Evolutionary conservation across 37 sponge, comb jelly and placozoan species (phyloP), one percentile per base, ranked within the genome.

Genomic region (Amphimedon queenslandica): DNA sequence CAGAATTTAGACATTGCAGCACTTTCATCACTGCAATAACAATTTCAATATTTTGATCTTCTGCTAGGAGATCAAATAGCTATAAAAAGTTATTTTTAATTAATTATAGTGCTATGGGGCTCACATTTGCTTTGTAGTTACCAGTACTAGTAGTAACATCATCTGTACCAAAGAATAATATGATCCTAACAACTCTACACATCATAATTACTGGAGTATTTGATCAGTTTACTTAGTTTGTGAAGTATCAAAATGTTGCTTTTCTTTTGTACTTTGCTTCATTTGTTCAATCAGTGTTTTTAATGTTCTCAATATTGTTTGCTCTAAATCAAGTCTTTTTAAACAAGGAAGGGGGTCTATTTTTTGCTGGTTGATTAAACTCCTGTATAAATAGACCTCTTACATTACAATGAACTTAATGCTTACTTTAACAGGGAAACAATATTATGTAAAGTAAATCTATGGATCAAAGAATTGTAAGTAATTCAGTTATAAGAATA

Each of bases 1-100:
- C 34, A 20, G 64, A 63, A 29, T 77, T 57, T 42, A 90, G 69
- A 32, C 84, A 90, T 1, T 85, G 81, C 57, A 90, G 32, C 24
- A 84, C 80, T 63, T 90, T 78, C n/a, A 61, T 40, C 3, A 63
- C 81, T 51, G 84, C 75, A 0, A 1, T 47, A 13, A 8, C 53
- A 18, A 47, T 8, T 47, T 18, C 13, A 8, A 8, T 18, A 47
- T 47, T 47, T 18, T 18, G 8, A 47, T 18, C 13, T 18, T 47
- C 53, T 18, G 13, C 13, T 13, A 18, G 53, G n/a, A n/a, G n/a
- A n/a, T n/a, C n/a, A n/a, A n/a, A n/a, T n/a, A n/a, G n/a, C n/a
- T n/a, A n/a, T n/a, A n/a, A n/a, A n/a, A n/a, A n/a, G n/a, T n/a
- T n/a, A n/a, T n/a, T n/a, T n/a, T n/a, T n/a, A n/a, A n/a, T n/a